A percentile compares a stretch with the other conserved stretches of the same genome.
phyloP scores from a whole-genome alignment of 2,797 vertebrate genomes.

The Lacerta agilis region DNA sequence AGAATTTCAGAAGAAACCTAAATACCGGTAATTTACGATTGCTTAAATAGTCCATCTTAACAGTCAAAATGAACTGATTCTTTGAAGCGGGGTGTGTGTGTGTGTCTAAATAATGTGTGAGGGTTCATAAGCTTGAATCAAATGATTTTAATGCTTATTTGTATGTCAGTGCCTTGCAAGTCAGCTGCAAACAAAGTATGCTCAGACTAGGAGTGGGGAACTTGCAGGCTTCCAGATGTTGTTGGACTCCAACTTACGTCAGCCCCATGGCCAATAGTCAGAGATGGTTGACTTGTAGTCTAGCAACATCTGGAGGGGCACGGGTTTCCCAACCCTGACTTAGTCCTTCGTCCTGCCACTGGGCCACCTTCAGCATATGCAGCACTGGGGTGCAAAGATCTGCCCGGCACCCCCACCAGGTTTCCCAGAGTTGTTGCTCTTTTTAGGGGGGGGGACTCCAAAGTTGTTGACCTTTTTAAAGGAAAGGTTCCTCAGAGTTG shows the following conservation, averaged over 20 bases:
- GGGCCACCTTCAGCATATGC: no score
- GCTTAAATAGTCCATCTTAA: constrained; percentile 25
- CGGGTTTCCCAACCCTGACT: no score
- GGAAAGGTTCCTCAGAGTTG: no score
- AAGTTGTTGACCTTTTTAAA: no score
- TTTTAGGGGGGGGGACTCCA: no score
- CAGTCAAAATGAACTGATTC: constrained; percentile 16
- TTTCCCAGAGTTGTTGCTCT: no score
- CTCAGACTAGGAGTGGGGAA: neutral
- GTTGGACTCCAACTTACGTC: no score
- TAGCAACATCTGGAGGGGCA: no score
- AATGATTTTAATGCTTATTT: constrained; percentile 17
- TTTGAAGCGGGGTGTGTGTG: neutral
- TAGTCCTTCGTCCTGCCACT: neutral
- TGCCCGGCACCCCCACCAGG: fast-evolving
- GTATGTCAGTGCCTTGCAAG: constrained; percentile 1
- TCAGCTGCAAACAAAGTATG: neutral
- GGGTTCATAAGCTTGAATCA: constrained; percentile 16
- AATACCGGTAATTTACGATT: constrained; percentile 27
- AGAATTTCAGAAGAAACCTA: constrained; percentile 10
- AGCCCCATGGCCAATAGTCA: no score
- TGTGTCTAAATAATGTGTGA: neutral
- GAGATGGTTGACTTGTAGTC: no score
- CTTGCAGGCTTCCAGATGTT: no score
- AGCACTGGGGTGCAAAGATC: no score